Conservation (phyloP, 2,888 invertebrate genomes). For the Schizotus pectinicornis region DNA sequence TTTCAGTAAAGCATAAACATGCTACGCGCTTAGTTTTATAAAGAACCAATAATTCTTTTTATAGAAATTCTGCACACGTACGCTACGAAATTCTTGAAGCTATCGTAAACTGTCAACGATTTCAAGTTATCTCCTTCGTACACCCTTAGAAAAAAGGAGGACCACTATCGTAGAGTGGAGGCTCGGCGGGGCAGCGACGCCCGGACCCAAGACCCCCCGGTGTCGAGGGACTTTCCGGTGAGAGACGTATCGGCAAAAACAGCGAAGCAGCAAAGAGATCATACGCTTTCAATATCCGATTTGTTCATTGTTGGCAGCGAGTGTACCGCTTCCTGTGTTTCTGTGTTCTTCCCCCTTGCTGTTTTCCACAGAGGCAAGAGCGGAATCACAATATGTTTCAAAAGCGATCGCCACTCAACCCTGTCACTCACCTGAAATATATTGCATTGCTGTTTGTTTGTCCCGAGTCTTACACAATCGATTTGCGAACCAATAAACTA, state of each 20-base stretch:
- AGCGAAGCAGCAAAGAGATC: not conserved
- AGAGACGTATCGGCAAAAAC: too few relatives aligned
- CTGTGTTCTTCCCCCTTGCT: conserved; percentile 18
- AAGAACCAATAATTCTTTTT: conserved; percentile 31
- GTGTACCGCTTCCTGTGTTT: conserved; percentile 25
- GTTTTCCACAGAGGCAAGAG: conserved; percentile 16
- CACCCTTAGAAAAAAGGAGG: conserved; percentile 19
- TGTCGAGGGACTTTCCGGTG: not conserved
- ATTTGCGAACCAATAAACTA: conserved; percentile 44
- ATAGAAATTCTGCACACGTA: conserved; percentile 42
- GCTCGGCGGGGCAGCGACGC: conserved; percentile 1
- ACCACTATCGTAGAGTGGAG: conserved; percentile 18
- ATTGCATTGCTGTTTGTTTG: conserved; percentile 37
- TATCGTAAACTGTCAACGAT: conserved; percentile 45
- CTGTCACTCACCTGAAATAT: conserved; percentile 49
- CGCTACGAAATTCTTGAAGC: conserved; percentile 38
- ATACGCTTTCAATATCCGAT: conserved; percentile 31
- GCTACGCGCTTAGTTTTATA: conserved; percentile 30
- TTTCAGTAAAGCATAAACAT: conserved; percentile 33
- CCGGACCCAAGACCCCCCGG: conserved; percentile 15
- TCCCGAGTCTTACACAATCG: conserved; percentile 42
- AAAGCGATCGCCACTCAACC: conserved; percentile 46
- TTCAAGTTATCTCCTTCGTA: conserved; percentile 41
- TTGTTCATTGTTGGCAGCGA: conserved; percentile 28
- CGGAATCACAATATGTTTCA: conserved; percentile 45